phyloP scores from a whole-genome alignment of 2,888 invertebrate genomes.

The Gymnocheta viridis region DNA sequence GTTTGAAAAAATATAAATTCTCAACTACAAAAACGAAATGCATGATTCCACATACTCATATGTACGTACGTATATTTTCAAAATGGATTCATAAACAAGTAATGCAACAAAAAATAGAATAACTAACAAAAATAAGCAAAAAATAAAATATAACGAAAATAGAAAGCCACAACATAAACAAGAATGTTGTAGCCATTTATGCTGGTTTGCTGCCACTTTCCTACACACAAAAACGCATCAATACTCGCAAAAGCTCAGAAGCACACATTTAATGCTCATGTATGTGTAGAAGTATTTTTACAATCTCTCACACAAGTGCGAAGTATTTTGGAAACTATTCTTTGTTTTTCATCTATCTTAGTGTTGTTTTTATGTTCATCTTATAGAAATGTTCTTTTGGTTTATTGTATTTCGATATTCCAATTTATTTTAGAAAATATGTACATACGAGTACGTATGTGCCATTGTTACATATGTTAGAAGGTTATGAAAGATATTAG shows the following conservation, averaged over 20 bases:
- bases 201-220: slow-evolving; percentile 34
- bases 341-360: background rate
- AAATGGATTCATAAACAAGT: slow-evolving; percentile 27
- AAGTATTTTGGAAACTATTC: slow-evolving; percentile 46
- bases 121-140: background rate
- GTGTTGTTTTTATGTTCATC: background rate
- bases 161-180: slow-evolving; percentile 57
- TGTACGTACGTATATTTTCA: background rate
- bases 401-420: slow-evolving; percentile 24
- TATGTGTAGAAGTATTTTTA: background rate
- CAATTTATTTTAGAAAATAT: background rate
- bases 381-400: background rate
- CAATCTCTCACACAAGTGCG: slow-evolving; percentile 18
- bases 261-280: background rate
- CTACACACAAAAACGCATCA: slow-evolving; percentile 13
- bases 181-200: slow-evolving; percentile 39
- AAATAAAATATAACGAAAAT: slow-evolving; percentile 20
- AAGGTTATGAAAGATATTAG: too few relatives aligned
- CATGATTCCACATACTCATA: background rate
- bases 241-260: background rate
- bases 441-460: too few relatives aligned
- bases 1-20: background rate
- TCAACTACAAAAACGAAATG: slow-evolving; percentile 34
- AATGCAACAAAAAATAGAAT: slow-evolving; percentile 19
- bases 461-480: too few relatives aligned